Percentiles rank a stretch among this genome's conserved stretches.
phyloP scores from a whole-genome alignment of 2,113 vertebrate genomes.

The Nothocercus julius region DNA sequence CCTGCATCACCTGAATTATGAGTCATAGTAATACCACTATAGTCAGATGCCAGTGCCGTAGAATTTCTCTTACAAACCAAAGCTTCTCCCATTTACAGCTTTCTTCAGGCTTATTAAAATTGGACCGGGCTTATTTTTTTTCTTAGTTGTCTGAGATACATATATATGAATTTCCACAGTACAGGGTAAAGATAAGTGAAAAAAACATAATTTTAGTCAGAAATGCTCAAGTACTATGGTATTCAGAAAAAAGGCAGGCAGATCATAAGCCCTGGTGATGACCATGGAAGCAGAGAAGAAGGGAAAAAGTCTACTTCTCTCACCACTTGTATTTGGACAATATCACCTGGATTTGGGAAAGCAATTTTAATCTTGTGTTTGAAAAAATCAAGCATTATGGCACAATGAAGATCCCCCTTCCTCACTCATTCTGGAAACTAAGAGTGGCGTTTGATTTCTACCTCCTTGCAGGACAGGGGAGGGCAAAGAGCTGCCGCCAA shows the following conservation, averaged over 20 bases:
- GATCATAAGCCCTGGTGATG: not conserved
- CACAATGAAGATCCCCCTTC: not conserved
- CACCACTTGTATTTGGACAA: not conserved
- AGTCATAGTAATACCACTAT: not conserved
- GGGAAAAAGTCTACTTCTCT: not conserved
- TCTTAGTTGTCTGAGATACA: not conserved
- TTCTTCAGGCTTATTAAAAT: not conserved
- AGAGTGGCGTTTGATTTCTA: not conserved
- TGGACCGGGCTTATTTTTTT: too few relatives aligned
- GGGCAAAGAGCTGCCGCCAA: not conserved
- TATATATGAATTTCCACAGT: not conserved
- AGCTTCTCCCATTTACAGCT: not conserved
- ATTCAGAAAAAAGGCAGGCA: not conserved
- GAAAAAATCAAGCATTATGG: not conserved
- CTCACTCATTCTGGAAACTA: not conserved
- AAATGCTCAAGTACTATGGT: not conserved
- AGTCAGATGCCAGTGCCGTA: not conserved
- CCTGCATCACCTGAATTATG: not conserved
- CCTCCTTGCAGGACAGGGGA: not conserved
- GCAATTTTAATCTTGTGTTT: not conserved
- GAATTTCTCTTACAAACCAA: not conserved
- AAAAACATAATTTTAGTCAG: not conserved
- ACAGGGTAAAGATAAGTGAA: not conserved
- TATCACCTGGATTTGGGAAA: not conserved
- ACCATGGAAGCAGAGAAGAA: not conserved